phyloP scores from a whole-genome alignment of 1,140 invertebrate genomes.

The Marisa cornuarietis region DNA sequence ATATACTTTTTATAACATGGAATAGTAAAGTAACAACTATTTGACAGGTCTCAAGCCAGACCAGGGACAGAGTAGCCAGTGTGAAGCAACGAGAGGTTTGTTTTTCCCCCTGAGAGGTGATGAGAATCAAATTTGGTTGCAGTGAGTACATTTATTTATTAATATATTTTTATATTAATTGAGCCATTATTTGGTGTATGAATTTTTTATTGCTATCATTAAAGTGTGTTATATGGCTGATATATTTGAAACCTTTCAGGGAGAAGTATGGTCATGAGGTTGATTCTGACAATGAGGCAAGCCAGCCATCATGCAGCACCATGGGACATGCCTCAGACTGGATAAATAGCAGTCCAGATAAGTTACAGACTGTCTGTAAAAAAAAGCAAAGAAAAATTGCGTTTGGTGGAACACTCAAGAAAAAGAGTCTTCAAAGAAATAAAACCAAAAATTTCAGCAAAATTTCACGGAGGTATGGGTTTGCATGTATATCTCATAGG shows the following conservation, averaged over 20 bases:
- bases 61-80: too few relatives aligned
- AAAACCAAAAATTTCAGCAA: not conserved
- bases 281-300: not conserved
- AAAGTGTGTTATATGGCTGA: too few relatives aligned
- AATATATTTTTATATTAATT: too few relatives aligned
- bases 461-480: too few relatives aligned
- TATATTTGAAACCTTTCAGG: not conserved
- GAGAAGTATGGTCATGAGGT: conserved; percentile 17
- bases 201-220: too few relatives aligned
- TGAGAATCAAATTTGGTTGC: not conserved
- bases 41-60: too few relatives aligned
- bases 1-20: too few relatives aligned
- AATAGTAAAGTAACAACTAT: too few relatives aligned
- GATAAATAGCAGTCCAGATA: conserved; percentile 11
- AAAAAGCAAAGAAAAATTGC: not conserved
- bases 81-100: not conserved
- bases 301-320: not conserved
- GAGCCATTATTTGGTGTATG: too few relatives aligned
- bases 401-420: not conserved
- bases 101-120: not conserved
- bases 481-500: too few relatives aligned
- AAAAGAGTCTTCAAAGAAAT: not conserved
- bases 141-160: not conserved
- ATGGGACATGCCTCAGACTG: conserved; percentile 19
- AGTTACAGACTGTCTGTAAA: not conserved